Conservation (phyloP, 1,140 invertebrate genomes). For the Plectrocnemia conspersa region DNA sequence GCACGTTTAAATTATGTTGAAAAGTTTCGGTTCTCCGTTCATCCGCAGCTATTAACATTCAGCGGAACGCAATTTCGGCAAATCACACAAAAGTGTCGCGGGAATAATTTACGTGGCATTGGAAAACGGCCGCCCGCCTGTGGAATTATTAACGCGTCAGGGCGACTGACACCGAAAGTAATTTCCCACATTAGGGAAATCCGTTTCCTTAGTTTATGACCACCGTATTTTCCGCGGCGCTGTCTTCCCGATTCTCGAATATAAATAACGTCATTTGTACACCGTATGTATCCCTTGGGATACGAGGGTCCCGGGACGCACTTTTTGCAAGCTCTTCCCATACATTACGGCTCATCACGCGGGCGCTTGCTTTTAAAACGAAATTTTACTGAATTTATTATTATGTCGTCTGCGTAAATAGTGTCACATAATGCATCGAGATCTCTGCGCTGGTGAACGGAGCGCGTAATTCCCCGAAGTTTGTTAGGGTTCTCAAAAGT, state of each 20-base stretch:
- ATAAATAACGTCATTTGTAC: conserved; percentile 31
- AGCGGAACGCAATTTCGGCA: conserved; percentile 9
- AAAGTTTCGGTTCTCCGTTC: neutral
- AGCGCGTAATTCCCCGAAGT: too few relatives aligned
- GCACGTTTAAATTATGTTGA: neutral
- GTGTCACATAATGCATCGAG: too few relatives aligned
- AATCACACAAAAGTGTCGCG: conserved; percentile 18
- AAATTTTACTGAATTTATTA: too few relatives aligned
- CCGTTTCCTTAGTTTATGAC: conserved; percentile 31
- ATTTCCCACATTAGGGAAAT: conserved; percentile 33
- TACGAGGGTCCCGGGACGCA: neutral
- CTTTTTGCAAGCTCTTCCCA: conserved; percentile 10
- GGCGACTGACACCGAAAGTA: conserved; percentile 29
- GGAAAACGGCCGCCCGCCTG: neutral
- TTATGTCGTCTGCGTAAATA: too few relatives aligned
- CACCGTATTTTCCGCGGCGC: conserved; percentile 29
- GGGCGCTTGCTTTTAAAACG: neutral
- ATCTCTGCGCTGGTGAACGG: too few relatives aligned
- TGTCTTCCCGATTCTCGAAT: conserved; percentile 31
- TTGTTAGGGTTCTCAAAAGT: too few relatives aligned
- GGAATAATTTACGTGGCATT: conserved; percentile 11
- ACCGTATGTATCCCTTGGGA: conserved; percentile 19
- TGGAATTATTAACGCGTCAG: conserved; percentile 23
- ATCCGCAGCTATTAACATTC: conserved; percentile 1
- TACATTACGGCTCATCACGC: conserved; percentile 13